These are phyloP conservation scores for Crypturellus tataupa DNA, from an alignment of 2,797 vertebrate species.

Conservation along the genomic window DNA sequence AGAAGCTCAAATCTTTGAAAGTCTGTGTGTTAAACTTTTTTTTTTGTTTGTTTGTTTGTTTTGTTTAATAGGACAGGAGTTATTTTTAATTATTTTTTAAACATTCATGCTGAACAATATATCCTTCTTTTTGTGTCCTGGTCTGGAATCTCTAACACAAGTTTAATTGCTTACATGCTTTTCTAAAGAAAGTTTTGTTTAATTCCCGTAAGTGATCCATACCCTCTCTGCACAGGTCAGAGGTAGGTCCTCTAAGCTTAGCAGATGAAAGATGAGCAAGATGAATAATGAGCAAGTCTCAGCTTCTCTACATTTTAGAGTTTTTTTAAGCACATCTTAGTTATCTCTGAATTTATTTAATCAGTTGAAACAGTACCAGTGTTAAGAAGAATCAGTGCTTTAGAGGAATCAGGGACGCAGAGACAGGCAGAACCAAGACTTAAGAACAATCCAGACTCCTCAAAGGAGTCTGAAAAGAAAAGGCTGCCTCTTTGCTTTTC, in stretches of 20 bases:
- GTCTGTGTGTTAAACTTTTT: not conserved
- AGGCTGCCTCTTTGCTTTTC: not conserved
- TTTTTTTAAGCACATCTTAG: not conserved
- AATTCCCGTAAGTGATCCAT: not conserved
- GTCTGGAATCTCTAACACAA: not conserved
- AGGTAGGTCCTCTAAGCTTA: not conserved
- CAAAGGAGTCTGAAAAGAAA: not conserved
- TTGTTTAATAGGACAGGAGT: not conserved
- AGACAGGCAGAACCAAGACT: not conserved
- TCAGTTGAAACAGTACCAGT: not conserved
- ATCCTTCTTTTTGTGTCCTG: not conserved
- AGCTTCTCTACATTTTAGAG: not conserved
- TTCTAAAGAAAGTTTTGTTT: not conserved
- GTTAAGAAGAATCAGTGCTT: not conserved
- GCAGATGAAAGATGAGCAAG: not conserved
- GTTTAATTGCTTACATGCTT: not conserved
- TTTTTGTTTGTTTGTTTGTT: too few relatives aligned
- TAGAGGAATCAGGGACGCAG: not conserved
- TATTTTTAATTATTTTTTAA: not conserved
- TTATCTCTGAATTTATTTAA: constrained; percentile 12
- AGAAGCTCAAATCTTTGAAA: not conserved
- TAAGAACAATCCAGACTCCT: not conserved
- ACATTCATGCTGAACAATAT: not conserved
- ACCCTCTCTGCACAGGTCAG: not conserved
- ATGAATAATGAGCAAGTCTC: too few relatives aligned